Evolutionary conservation across 2,888 invertebrate species (phyloP).

Genomic region (Parapristionchus giblindavisi): DNA sequence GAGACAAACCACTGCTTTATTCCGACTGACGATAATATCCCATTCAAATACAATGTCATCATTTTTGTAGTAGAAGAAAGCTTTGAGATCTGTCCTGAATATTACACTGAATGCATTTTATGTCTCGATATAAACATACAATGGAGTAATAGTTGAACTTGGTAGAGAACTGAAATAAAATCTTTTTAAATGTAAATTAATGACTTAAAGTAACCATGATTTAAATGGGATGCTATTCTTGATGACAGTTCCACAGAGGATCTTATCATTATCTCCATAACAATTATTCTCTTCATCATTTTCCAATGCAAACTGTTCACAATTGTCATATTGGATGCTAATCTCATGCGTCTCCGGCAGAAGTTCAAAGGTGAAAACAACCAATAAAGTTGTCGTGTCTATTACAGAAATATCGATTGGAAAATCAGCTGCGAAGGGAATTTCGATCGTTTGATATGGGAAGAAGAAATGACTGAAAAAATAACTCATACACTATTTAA

Average conservation of each 20-base stretch:
- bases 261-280: neutral
- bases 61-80: neutral
- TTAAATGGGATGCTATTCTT: neutral
- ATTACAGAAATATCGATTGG: neutral
- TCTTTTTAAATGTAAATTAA: neutral
- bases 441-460: no score
- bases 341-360: neutral
- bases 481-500: no score
- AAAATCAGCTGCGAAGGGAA: conserved; percentile 17
- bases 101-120: neutral
- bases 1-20: neutral
- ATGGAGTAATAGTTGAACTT: neutral
- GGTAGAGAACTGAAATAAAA: neutral
- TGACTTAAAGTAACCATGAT: neutral
- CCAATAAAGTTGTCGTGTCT: neutral
- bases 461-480: no score
- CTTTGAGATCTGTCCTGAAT: conserved; percentile 6
- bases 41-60: neutral
- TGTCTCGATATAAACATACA: neutral
- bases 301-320: conserved; percentile 5
- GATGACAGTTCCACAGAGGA: neutral
- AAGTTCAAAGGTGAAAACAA: neutral
- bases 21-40: conserved; percentile 13
- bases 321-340: neutral
- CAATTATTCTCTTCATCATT: neutral